Percentiles rank a stretch among this genome's conserved stretches.
These are phyloP conservation scores for Limenitis camilla DNA, from an alignment of 2,888 invertebrate species.

Conservation along the genomic window DNA sequence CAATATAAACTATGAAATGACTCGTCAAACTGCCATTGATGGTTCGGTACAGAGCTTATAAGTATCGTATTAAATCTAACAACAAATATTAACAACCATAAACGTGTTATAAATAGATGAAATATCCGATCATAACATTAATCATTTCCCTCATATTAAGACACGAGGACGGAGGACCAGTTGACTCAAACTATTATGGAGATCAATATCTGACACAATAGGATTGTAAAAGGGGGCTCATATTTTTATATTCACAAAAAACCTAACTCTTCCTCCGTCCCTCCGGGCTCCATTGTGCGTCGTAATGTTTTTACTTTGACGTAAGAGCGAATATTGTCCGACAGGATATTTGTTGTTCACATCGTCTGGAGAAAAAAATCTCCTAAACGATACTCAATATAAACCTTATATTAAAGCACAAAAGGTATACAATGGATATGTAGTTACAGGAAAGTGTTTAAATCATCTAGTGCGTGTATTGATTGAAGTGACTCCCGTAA, in stretches of 20 bases:
- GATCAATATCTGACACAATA: slow-evolving; percentile 73
- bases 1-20: too few species aligned
- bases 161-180: slow-evolving; percentile 58
- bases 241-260: slow-evolving; percentile 72
- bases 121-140: slow-evolving; percentile 9
- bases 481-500: slow-evolving; percentile 72
- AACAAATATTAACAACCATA: neutral
- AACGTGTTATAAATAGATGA: slow-evolving; percentile 1
- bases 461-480: slow-evolving; percentile 71
- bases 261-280: slow-evolving; percentile 66
- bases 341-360: slow-evolving; percentile 54
- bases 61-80: neutral
- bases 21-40: too few species aligned
- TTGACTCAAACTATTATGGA: slow-evolving; percentile 67
- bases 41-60: too few species aligned
- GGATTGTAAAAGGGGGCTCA: slow-evolving; percentile 73
- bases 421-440: slow-evolving; percentile 39
- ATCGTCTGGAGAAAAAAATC: slow-evolving; percentile 52
- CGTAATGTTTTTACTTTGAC: slow-evolving; percentile 35
- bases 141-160: slow-evolving; percentile 57
- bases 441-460: slow-evolving; percentile 55
- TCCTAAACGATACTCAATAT: slow-evolving; percentile 25
- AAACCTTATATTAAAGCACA: slow-evolving; percentile 28
- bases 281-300: slow-evolving; percentile 37
- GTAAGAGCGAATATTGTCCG: slow-evolving; percentile 50